A percentile compares a stretch with the other conserved stretches of the same genome.
These are phyloP conservation scores for Eurypyga helias DNA, from an alignment of 2,113 vertebrate species.

Conservation along the genomic window DNA sequence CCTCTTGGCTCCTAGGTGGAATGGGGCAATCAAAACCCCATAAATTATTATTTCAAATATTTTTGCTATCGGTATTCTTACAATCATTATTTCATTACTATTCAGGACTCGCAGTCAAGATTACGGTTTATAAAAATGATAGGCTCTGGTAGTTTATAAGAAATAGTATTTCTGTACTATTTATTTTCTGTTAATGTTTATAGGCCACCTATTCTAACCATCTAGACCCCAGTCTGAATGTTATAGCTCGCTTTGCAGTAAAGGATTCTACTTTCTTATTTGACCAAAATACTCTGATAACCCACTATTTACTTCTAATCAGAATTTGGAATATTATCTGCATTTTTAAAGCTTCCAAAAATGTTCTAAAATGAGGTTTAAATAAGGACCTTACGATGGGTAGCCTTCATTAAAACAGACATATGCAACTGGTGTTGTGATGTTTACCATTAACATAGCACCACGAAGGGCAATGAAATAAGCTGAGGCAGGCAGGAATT, in stretches of 20 bases:
- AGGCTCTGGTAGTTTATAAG: background rate
- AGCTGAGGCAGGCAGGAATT: background rate
- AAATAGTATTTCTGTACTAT: background rate
- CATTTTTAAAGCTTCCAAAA: background rate
- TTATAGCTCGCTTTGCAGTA: background rate
- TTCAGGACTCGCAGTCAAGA: background rate
- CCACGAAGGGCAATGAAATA: background rate
- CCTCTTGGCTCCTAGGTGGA: background rate
- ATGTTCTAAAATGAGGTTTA: background rate
- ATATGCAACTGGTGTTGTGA: background rate
- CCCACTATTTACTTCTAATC: background rate
- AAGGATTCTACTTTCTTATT: background rate
- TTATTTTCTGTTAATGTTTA: background rate
- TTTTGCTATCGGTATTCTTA: background rate
- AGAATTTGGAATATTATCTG: background rate
- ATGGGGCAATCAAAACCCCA: background rate
- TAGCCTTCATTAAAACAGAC: background rate
- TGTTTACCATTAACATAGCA: background rate
- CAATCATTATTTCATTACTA: background rate
- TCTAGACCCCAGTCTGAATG: background rate
- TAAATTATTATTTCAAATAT: background rate
- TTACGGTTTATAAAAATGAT: background rate
- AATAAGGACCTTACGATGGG: background rate
- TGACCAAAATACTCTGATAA: background rate
- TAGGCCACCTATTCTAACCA: background rate